Evolutionary conservation across 2,888 invertebrate species (phyloP).

Genomic region (Drosophila paucipuncta): DNA sequence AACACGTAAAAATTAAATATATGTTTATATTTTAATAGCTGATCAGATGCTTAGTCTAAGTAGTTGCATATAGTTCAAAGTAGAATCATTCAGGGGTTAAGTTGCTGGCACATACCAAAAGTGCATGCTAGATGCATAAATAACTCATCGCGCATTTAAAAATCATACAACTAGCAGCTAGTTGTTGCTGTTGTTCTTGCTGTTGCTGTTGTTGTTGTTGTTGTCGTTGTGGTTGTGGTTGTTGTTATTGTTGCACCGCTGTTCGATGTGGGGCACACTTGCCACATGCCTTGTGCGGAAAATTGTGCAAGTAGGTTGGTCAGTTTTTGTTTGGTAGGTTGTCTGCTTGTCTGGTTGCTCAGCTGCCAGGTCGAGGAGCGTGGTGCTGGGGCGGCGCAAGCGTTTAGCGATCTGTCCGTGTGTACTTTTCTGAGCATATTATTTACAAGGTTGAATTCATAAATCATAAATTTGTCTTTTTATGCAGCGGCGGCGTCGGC

Average conservation of each 20-base stretch:
- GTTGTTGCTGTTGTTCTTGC: slow-evolving; percentile 42
- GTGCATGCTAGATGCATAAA: slow-evolving; percentile 72
- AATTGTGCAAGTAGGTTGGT: slow-evolving; percentile 81
- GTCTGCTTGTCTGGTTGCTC: slow-evolving; percentile 25
- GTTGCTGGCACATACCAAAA: slow-evolving; percentile 61
- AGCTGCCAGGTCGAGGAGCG: slow-evolving; percentile 21
- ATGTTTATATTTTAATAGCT: neutral
- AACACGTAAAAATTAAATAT: neutral
- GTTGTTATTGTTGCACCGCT: slow-evolving; percentile 27
- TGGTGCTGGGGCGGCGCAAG: slow-evolving; percentile 43
- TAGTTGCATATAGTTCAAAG: neutral
- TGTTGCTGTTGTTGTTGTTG: slow-evolving; percentile 21
- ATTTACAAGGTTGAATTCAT: slow-evolving; percentile 82
- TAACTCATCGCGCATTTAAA: slow-evolving; percentile 81
- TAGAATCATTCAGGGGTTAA: slow-evolving; percentile 56
- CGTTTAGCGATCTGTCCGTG: slow-evolving; percentile 75
- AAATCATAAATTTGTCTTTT: slow-evolving; percentile 82
- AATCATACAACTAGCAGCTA: slow-evolving; percentile 68
- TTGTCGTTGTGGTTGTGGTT: slow-evolving; percentile 21
- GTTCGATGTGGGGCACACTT: slow-evolving; percentile 77
- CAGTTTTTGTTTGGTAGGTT: slow-evolving; percentile 49
- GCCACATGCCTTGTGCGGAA: slow-evolving; percentile 80
- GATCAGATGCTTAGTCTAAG: too few species aligned
- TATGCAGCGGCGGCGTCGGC: slow-evolving; percentile 65
- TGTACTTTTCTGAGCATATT: slow-evolving; percentile 77